A percentile compares a stretch with the other conserved stretches of the same genome.
These are phyloP conservation scores for Exocentrus adspersus DNA, from an alignment of 2,888 invertebrate species.

Conservation along the genomic window DNA sequence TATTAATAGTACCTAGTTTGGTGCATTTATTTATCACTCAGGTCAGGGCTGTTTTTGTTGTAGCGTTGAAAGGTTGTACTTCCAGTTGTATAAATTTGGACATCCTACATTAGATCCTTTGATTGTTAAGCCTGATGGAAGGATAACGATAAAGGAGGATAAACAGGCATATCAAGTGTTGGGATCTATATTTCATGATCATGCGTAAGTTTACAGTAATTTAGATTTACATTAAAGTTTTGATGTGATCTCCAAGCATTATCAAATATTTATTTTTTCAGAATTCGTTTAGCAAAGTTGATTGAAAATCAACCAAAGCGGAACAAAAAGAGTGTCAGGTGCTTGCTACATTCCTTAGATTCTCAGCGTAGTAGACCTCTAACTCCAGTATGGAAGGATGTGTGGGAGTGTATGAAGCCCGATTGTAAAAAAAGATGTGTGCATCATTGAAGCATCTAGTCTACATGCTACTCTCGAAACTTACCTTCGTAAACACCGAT, in stretches of 20 bases:
- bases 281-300: slow-evolving; percentile 79
- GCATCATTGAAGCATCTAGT: slow-evolving; percentile 86
- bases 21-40: no score
- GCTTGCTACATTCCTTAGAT: slow-evolving; percentile 89
- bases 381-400: slow-evolving; percentile 81
- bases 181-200: slow-evolving; percentile 86
- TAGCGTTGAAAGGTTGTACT: slow-evolving; percentile 90
- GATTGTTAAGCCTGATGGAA: slow-evolving; percentile 78
- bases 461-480: slow-evolving; percentile 87
- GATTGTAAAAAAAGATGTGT: slow-evolving; percentile 85
- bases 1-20: no score
- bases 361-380: slow-evolving; percentile 81
- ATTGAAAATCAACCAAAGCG: slow-evolving; percentile 83
- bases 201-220: slow-evolving; percentile 73
- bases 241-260: no score
- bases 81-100: slow-evolving; percentile 84
- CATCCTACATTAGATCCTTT: slow-evolving; percentile 90
- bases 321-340: slow-evolving; percentile 89
- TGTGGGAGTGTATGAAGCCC: slow-evolving; percentile 86
- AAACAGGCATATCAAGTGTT: slow-evolving; percentile 82
- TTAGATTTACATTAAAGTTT: no score
- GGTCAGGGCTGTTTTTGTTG: slow-evolving; percentile 22
- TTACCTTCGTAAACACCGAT: slow-evolving; percentile 92
- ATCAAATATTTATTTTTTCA: slow-evolving; percentile 58
- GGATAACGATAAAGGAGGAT: slow-evolving; percentile 82